Evolutionary conservation across 2,888 invertebrate species (phyloP), one percentile per base, ranked within the genome.

Genomic region (Drosophila greeni): DNA sequence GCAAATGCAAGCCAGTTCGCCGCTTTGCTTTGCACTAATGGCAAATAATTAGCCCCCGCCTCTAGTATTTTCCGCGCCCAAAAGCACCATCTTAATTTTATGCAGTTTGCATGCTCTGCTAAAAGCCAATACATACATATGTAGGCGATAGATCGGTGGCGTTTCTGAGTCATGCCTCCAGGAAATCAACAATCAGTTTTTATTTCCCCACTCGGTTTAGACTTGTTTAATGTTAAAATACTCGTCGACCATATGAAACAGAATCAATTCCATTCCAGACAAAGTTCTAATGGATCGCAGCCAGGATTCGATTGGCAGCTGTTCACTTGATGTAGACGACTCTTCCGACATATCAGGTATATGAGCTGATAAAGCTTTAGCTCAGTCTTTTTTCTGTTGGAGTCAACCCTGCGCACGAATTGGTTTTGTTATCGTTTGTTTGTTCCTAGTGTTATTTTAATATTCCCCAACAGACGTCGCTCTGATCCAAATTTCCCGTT

Each of bases 271-370:
- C 33, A 51, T 53, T 61, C 20, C 61, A 66, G 70, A 53, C 66
- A 33, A 65, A 65, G 56, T 54, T 91, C 79, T 53, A 70, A 94
- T 94, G 94, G 94, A 94, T 90, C 92, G 92, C 78, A 94, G 94
- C 26, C 92, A 94, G 89, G 95, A 95, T 89, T 95, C 95, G 59
- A 95, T 95, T 85, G 95, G 95, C 83, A 94, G 94, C 90, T 95
- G 95, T 90, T 95, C 95, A 76, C 90, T 95, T 85, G 95, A 95
- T 89, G 94, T 94, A 88, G 95, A 95, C 86, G 93, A 86, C 89
- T 92, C 93, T 85, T 92, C 92, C 67, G 93, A 93, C 85, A 91
- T 93, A 85, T 92, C 93, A 93, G 93, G 93, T 93, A 93, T 76
- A 62, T 73, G 20, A 49, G 29, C 26, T 49, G 29, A 24, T 42